These are phyloP conservation scores for Pectinophora gossypiella DNA, from an alignment of 1,140 invertebrate genomes.

Conservation along the genomic window DNA sequence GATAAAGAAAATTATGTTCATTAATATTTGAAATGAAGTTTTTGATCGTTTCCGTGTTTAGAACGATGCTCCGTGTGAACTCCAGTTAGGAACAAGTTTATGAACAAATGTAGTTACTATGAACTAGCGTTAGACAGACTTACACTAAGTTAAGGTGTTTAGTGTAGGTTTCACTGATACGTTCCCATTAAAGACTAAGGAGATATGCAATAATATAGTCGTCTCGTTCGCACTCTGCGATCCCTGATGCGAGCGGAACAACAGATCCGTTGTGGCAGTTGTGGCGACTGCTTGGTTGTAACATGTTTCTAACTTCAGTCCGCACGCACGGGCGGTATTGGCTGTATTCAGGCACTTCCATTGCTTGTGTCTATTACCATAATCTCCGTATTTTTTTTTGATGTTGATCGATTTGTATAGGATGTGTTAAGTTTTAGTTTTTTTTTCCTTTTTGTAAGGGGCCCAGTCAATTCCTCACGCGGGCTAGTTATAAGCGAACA, in stretches of 20 bases:
- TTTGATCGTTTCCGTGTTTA: slow-evolving; percentile 23
- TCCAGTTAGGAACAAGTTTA: background rate
- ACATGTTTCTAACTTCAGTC: slow-evolving; percentile 5
- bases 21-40: slow-evolving; percentile 33
- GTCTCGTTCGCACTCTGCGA: too few relatives aligned
- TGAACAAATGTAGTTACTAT: background rate
- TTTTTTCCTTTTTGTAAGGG: slow-evolving; percentile 43
- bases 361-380: slow-evolving; percentile 15
- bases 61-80: background rate
- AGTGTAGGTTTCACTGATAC: too few relatives aligned
- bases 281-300: too few relatives aligned
- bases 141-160: too few relatives aligned
- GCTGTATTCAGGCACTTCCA: slow-evolving; percentile 20
- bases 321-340: slow-evolving; percentile 2
- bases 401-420: slow-evolving; percentile 55
- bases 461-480: slow-evolving; percentile 40
- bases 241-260: too few relatives aligned
- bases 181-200: too few relatives aligned
- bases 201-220: too few relatives aligned
- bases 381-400: slow-evolving; percentile 38
- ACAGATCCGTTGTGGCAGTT: too few relatives aligned
- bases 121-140: too few relatives aligned
- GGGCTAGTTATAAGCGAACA: too few relatives aligned
- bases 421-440: slow-evolving; percentile 50
- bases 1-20: slow-evolving; percentile 47